Evolutionary conservation across 2,888 invertebrate species (phyloP).

Genomic region (Drosophila quinaria): DNA sequence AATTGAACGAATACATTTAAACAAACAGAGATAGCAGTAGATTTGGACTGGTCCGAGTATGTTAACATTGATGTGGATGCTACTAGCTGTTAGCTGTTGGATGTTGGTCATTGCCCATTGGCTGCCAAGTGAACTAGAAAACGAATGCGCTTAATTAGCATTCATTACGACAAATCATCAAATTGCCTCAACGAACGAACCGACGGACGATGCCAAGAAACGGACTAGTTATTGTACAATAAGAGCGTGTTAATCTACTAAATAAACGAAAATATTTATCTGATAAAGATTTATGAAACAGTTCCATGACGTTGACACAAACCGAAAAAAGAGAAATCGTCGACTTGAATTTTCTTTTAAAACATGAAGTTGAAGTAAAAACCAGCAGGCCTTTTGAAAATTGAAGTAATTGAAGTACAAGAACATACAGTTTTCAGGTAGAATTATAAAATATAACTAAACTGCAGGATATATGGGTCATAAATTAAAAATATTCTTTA

Average conservation of each 20-base stretch:
- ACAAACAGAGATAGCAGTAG: constrained; percentile 19
- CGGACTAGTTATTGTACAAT: constrained; percentile 67
- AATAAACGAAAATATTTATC: constrained; percentile 77
- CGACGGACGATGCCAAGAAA: constrained; percentile 19
- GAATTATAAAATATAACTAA: constrained; percentile 27
- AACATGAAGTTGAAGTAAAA: background rate
- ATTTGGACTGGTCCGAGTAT: constrained; percentile 37
- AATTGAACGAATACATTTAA: constrained; percentile 45
- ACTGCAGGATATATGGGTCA: constrained; percentile 74
- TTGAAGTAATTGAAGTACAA: constrained; percentile 7
- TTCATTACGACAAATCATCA: constrained; percentile 83
- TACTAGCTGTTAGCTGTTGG: constrained; percentile 28
- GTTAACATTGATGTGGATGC: constrained; percentile 42
- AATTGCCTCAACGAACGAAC: constrained; percentile 67
- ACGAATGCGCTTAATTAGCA: constrained; percentile 82
- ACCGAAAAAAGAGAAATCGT: constrained; percentile 46
- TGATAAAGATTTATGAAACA: constrained; percentile 64
- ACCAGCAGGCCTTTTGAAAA: constrained; percentile 9
- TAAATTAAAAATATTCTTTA: constrained; percentile 62
- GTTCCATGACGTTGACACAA: constrained; percentile 67
- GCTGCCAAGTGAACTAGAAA: constrained; percentile 78
- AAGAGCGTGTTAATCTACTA: constrained; percentile 73
- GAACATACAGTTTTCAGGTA: constrained; percentile 54
- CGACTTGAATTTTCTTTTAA: constrained; percentile 23
- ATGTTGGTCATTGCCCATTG: constrained; percentile 30